A percentile compares a stretch with the other conserved stretches of the same genome.
Evolutionary conservation across 2,888 invertebrate genomes (phyloP).

Genomic region (Dryococelus australis): DNA sequence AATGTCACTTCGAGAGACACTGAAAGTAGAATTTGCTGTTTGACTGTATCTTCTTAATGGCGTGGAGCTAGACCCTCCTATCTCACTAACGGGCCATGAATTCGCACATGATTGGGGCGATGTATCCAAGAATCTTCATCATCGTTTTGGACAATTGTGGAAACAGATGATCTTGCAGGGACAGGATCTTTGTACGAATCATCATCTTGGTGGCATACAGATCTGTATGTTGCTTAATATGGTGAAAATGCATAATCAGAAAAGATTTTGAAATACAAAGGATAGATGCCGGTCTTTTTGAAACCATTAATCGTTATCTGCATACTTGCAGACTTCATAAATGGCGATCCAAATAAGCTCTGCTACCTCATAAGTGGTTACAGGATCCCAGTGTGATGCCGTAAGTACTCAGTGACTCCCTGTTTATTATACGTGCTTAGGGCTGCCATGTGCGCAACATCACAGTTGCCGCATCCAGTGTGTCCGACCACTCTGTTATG

Average conservation of each 20-base stretch:
- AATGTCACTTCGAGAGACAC: not conserved
- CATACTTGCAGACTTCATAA: slow-evolving; percentile 43
- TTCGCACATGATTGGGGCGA: no score
- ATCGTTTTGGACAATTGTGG: no score
- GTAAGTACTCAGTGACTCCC: slow-evolving; percentile 45
- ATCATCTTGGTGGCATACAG: not conserved
- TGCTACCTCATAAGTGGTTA: slow-evolving; percentile 44
- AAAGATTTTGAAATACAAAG: slow-evolving; percentile 38
- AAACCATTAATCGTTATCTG: slow-evolving; percentile 45
- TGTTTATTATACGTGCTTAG: slow-evolving; percentile 47
- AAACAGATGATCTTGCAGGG: no score
- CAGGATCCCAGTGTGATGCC: slow-evolving; percentile 36
- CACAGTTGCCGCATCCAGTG: slow-evolving; percentile 49
- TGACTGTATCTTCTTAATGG: no score
- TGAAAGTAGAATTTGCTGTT: not conserved
- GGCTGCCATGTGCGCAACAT: slow-evolving; percentile 48
- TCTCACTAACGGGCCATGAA: no score
- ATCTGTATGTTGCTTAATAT: not conserved
- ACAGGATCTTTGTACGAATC: no score
- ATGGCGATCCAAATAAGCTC: slow-evolving; percentile 45
- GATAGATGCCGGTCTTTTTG: slow-evolving; percentile 45
- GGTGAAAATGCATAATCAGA: not conserved
- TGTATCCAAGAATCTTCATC: no score
- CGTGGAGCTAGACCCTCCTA: no score
- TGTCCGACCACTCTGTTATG: no score